These are phyloP conservation scores for Drosophila robusta DNA, from an alignment of 2,888 invertebrate genomes.

Conservation along the genomic window DNA sequence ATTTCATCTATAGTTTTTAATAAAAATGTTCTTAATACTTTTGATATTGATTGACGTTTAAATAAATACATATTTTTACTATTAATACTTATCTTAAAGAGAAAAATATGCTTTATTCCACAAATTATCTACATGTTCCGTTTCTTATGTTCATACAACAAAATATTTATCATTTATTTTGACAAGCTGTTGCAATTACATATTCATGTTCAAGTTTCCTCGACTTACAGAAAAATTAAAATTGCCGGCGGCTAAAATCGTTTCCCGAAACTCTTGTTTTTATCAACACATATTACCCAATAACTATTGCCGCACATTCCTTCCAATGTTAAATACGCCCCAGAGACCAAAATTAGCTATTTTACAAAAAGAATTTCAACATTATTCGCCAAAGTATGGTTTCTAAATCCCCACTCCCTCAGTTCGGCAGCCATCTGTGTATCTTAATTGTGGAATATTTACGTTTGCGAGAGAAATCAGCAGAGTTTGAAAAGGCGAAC, in stretches of 20 bases:
- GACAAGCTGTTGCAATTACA: too few relatives aligned
- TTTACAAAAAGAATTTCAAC: neutral
- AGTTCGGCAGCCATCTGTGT: conserved; percentile 51
- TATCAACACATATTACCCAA: neutral
- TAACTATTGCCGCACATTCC: neutral
- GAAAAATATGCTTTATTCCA: neutral
- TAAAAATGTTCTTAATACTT: too few relatives aligned
- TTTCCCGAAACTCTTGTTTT: neutral
- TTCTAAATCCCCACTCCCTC: conserved; percentile 6
- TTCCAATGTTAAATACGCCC: neutral
- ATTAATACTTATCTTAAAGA: neutral
- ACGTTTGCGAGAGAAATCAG: conserved; percentile 25
- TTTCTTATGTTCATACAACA: neutral
- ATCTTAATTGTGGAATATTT: conserved; percentile 20
- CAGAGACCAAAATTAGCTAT: too few relatives aligned
- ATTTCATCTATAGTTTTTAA: neutral
- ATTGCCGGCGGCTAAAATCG: conserved; percentile 11
- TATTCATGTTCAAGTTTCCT: too few relatives aligned
- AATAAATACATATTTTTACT: neutral
- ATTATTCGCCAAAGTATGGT: neutral
- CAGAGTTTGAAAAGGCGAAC: conserved; percentile 25
- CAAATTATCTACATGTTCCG: neutral
- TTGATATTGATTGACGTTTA: neutral
- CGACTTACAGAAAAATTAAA: neutral
- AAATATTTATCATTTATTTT: neutral